Conservation (phyloP, 37 sponge, comb jelly and placozoan genomes). For the Chondrosia reniformis region DNA sequence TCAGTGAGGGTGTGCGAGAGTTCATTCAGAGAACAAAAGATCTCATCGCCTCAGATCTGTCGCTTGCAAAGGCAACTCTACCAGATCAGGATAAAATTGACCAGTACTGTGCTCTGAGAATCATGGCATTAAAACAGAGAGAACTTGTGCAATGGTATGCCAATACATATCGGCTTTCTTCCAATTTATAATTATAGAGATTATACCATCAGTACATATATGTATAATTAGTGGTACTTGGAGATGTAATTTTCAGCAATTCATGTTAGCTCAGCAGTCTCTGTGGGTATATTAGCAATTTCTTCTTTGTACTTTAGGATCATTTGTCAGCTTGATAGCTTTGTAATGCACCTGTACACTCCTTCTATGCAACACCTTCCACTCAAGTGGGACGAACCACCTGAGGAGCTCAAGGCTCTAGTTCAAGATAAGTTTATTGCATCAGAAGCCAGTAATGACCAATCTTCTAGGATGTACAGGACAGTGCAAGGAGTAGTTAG, state of each 20-base stretch:
- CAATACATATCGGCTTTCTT: neutral
- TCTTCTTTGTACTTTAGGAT: too few species aligned
- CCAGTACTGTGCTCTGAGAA: slow-evolving; percentile 46
- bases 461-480: slow-evolving; percentile 48
- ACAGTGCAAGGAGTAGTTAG: slow-evolving; percentile 67
- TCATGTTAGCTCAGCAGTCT: too few species aligned
- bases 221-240: too few species aligned
- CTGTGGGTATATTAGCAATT: too few species aligned
- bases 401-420: too few species aligned
- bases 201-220: too few species aligned
- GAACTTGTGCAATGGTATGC: slow-evolving; percentile 65
- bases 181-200: neutral
- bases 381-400: too few species aligned
- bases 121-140: slow-evolving; percentile 42
- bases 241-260: too few species aligned
- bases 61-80: slow-evolving; percentile 64
- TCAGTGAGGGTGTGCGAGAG: slow-evolving; percentile 51
- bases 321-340: too few species aligned
- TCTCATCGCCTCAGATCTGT: slow-evolving; percentile 77
- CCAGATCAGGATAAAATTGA: slow-evolving; percentile 31
- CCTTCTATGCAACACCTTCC: neutral
- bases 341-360: too few species aligned
- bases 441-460: too few species aligned
- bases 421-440: too few species aligned
- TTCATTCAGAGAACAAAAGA: slow-evolving; percentile 69